Base-by-base conservation (phyloP, 1,140 invertebrate species). In the Protaetia brevitarsis region DNA sequence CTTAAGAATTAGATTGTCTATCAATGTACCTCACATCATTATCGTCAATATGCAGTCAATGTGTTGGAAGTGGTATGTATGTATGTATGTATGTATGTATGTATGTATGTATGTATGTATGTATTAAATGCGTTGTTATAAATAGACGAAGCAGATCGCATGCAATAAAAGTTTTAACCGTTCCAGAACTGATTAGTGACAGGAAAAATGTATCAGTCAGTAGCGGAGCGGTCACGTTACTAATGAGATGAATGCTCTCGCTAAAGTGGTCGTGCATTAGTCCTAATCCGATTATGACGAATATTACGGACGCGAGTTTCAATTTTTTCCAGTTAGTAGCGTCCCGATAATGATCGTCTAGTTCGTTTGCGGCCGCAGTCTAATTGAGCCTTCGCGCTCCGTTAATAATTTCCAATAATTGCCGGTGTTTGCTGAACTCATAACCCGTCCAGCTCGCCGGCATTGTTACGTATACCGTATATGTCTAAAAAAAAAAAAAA, bases 401-500 rank as follows among this genome's bases (percentile, higher is more conserved):
- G 41, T 51, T 51, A 51, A 51, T 51, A 51, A 51, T 51, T 51
- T 51, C 41, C 41, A 51, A 51, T 51, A 51, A 51, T 51, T 51
- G 41, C 19, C 41, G 41, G 41, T 51, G 41, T 51, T 51, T 51
- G 41, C 41, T 19, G 41, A 51, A 51, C 41, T 51, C 41, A 51
- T 51, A 51, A 51, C 41, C 19, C 41, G 41, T 51, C 26, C 41
- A 51, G 26, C 41, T 51, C 41, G 26, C 41, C 41, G 16, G 41
- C 41, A 51, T 51, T 51, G 41, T 51, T 51, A 51, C 19, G 21
- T 19, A 51, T 19, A 19, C 41, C 11, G 5, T 8, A 26, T 51
- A 51, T 23, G 41, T 37, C n/a, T n/a, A n/a, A n/a, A n/a, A n/a
- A n/a, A n/a, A n/a, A n/a, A n/a, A n/a, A n/a, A n/a, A n/a, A n/a